Base-by-base conservation (phyloP, 53 echinoderm and acorn worm species). In the Temnopleurus reevesii region DNA sequence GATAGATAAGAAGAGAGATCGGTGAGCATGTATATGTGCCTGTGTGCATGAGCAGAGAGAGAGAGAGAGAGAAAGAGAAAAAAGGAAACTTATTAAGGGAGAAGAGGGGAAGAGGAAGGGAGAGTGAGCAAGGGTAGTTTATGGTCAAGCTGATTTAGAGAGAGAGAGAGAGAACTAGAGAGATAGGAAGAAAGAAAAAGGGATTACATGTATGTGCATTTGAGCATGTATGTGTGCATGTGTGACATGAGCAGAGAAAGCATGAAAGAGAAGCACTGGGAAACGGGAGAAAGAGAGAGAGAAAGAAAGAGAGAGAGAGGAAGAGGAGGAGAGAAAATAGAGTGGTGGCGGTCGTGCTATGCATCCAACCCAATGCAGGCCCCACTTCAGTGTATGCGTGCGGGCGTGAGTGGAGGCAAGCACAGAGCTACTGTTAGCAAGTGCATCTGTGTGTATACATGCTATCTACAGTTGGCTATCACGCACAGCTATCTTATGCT, bases 401-500 rank as follows among this genome's bases (percentile, higher is more conserved):
- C 65, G 71, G n/a, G 36, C 38, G 19, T 36, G 30, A 29, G 63
- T 18, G 33, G 31, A 71, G 36, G 71, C 71, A n/a, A 41, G 71
- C 71, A 31, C 56, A 19, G 24, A 7, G 41, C 71, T 41, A 21
- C 36, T 38, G 38, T n/a, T n/a, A n/a, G n/a, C n/a, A n/a, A 66
- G 23, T 36, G 21, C 38, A 38, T 60, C 71, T 71, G 38, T 71
- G 71, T 71, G 71, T 71, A 21, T 71, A n/a, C n/a, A 21, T 71
- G 71, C 71, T 71, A 71, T 71, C 71, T 71, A 71, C 71, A n/a
- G 15, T 15, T 15, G 15, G 38, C 71, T 71, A n/a, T n/a, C n/a
- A n/a, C n/a, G n/a, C n/a, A n/a, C n/a, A 36, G 63, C 71, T 71
- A 71, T 41, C 71, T 71, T 71, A 38, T 21, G n/a, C 71, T 38